Evolutionary conservation across 2,797 vertebrate species (phyloP).

Genomic region (Hemitrygon akajei): DNA sequence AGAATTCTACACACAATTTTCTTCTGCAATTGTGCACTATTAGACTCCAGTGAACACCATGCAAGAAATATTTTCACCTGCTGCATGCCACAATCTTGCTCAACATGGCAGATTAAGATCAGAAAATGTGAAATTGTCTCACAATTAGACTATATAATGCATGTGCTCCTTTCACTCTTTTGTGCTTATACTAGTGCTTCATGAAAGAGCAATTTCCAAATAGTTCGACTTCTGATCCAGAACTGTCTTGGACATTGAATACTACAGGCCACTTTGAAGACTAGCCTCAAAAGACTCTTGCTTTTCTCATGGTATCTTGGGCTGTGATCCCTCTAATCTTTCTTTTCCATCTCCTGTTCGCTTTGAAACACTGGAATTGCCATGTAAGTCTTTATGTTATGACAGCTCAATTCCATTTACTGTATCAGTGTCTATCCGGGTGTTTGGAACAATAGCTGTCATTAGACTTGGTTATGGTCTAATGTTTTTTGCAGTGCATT

Average conservation of each 20-base stretch:
- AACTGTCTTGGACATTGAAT: background rate
- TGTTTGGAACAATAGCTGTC: conserved; percentile 13
- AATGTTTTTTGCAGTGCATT: conserved; percentile 10
- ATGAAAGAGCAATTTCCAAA: background rate
- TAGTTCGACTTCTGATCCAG: background rate
- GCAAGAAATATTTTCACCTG: background rate
- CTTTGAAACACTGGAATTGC: too few relatives aligned
- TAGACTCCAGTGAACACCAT: background rate
- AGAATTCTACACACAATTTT: background rate
- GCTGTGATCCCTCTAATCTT: background rate
- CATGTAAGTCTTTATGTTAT: background rate
- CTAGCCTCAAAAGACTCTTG: background rate
- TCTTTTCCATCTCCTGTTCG: background rate
- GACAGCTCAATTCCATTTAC: background rate
- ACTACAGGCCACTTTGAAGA: background rate
- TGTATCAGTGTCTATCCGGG: background rate
- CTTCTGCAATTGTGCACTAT: background rate
- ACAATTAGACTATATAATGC: background rate
- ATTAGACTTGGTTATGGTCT: conserved; percentile 1
- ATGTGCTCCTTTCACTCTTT: background rate
- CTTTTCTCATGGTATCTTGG: background rate
- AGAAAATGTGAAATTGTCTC: background rate
- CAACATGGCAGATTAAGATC: background rate
- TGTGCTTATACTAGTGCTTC: background rate
- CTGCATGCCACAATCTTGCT: background rate